These are phyloP conservation scores for Columbina picui DNA, from an alignment of 2,113 vertebrate genomes.

Conservation along the genomic window DNA sequence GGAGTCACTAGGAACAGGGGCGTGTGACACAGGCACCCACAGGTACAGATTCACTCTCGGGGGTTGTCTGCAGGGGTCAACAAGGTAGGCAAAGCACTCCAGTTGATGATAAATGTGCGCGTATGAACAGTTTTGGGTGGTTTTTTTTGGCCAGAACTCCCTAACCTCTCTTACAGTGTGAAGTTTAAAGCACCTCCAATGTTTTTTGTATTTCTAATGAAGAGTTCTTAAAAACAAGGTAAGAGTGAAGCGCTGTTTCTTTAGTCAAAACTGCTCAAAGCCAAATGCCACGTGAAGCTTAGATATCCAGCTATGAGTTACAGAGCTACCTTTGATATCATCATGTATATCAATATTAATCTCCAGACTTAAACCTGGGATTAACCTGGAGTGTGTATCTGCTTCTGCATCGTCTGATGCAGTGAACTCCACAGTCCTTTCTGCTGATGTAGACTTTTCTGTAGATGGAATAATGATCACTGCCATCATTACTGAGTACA, in stretches of 20 bases:
- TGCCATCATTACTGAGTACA: constrained; percentile 62
- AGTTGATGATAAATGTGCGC: not conserved
- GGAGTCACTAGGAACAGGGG: not conserved
- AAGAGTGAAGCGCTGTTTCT: not conserved
- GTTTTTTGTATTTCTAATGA: not conserved
- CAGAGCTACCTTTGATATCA: constrained; percentile 56
- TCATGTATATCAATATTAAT: constrained; percentile 61
- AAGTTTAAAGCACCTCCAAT: not conserved
- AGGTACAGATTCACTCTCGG: not conserved
- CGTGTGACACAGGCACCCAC: fast-evolving
- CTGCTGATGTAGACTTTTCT: constrained; percentile 31
- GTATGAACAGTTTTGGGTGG: not conserved
- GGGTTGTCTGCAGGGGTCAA: not conserved
- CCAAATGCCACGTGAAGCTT: not conserved
- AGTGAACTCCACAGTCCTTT: constrained; percentile 19
- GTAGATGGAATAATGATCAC: constrained; percentile 60
- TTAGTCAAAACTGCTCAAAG: not conserved
- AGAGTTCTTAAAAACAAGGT: not conserved
- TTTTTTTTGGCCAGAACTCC: not conserved
- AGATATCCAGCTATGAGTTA: constrained; percentile 33
- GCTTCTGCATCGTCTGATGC: constrained; percentile 60
- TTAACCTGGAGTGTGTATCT: constrained; percentile 42
- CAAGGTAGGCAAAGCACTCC: not conserved
- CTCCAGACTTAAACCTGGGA: constrained; percentile 63
- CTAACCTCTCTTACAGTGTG: not conserved